Evolutionary conservation across 1,140 invertebrate genomes (phyloP), one percentile per base, ranked within the genome.

Genomic region (Saccostrea glomerata): DNA sequence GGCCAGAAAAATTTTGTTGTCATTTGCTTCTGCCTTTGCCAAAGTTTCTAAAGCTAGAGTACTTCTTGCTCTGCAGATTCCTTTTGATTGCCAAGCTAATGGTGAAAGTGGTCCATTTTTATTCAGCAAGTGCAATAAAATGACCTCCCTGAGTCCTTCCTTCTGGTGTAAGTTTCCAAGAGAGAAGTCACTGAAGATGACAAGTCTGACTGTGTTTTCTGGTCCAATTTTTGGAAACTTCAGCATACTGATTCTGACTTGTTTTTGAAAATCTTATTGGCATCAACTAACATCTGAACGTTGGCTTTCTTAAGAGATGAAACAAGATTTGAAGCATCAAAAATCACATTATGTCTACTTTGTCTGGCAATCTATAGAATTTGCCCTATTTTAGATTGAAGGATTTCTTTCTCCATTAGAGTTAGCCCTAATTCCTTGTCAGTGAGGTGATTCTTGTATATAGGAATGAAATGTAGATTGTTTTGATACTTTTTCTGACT

Each of bases 281-380:
- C 55, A 7, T 56, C 55, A 56, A 56, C 13, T 13, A 56, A 13
- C 13, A 13, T 56, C 13, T 56, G 55, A 6, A 56, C 55, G 6
- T 6, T n/a, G n/a, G n/a, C n/a, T n/a, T n/a, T n/a, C n/a, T n/a
- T n/a, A n/a, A n/a, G n/a, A n/a, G n/a, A n/a, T 56, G 63, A 15
- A n/a, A 87, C 87, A 40, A 90, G 85, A 55, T 84, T 85, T 73
- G 73, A 73, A 47, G 55, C 87, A 85, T 86, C 88, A 89, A 87
- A 91, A 54, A 90, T 66, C 4, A 90, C 36, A 77, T 89, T 89
- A 73, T 88, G 88, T 58, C 88, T 0, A 82, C 85, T 91, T 54
- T 90, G 90, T 84, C 63, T 87, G 25, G 70, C 86, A 82, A 91
- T 83, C 88, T 89, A 89, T 12, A 89, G 82, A 55, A 91, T 83